Evolutionary conservation across 2,113 vertebrate genomes (phyloP).

Genomic region (Phaethon lepturus): DNA sequence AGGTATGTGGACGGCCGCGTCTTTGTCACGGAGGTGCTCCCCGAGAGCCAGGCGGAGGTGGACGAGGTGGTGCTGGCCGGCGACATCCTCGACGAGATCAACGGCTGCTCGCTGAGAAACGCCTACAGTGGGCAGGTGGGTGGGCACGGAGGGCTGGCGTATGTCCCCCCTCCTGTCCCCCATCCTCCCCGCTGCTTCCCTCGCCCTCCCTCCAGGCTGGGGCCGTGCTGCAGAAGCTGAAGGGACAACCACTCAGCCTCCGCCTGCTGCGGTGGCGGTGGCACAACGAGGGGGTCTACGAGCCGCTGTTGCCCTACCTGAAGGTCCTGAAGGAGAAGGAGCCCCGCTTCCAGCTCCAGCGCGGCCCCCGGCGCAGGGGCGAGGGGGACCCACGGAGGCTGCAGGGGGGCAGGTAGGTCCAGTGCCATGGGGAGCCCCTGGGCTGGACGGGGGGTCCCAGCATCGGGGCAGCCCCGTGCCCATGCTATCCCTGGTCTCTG

Average conservation of each 20-base stretch:
- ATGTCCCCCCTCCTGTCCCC: not conserved
- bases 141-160: not conserved
- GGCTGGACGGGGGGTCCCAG: not conserved
- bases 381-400: not conserved
- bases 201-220: conserved; percentile 66
- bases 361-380: not conserved
- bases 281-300: conserved; percentile 65
- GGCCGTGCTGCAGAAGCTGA: conserved; percentile 74
- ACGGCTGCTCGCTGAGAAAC: conserved; percentile 78
- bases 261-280: conserved; percentile 73
- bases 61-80: conserved; percentile 77
- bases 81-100: conserved; percentile 86
- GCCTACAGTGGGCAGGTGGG: conserved; percentile 78
- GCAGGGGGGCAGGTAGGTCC: conserved; percentile 26
- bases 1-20: conserved; percentile 81
- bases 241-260: conserved; percentile 74
- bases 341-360: conserved; percentile 71
- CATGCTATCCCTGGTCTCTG: fast-evolving
- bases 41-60: conserved; percentile 76
- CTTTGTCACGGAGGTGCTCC: conserved; percentile 78
- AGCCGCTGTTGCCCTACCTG: conserved; percentile 78
- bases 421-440: fast-evolving
- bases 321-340: conserved; percentile 76
- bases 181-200: not conserved
- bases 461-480: fast-evolving